Conservation (phyloP, 2,797 vertebrate genomes). For the Danio jaintianensis region DNA sequence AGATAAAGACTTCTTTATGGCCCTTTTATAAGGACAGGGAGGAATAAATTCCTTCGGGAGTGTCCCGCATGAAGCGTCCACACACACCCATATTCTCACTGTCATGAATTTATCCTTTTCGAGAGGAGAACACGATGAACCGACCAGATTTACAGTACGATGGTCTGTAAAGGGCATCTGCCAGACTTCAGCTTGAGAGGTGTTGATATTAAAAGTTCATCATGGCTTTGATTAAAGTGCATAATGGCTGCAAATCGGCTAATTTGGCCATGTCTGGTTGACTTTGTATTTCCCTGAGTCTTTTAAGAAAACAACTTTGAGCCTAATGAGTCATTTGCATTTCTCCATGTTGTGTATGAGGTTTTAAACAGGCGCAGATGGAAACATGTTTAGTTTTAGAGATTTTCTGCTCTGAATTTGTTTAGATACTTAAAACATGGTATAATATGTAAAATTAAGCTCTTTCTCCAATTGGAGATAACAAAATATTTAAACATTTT, state of each 20-base stretch:
- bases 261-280: background rate
- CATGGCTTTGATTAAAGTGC: background rate
- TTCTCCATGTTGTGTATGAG: background rate
- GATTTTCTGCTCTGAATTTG: background rate
- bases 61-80: slow-evolving; percentile 49
- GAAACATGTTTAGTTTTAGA: background rate
- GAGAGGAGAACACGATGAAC: slow-evolving; percentile 27
- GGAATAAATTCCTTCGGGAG: slow-evolving; percentile 63
- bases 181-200: background rate
- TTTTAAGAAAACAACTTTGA: slow-evolving; percentile 20
- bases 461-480: background rate
- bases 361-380: background rate
- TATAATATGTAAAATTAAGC: background rate
- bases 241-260: background rate
- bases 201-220: slow-evolving; percentile 22
- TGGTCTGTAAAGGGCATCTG: background rate
- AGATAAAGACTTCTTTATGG: slow-evolving; percentile 70
- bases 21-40: slow-evolving; percentile 56
- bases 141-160: background rate
- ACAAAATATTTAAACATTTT: background rate
- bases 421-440: background rate
- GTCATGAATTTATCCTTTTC: slow-evolving; percentile 31
- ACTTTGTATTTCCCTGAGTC: background rate
- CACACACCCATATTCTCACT: slow-evolving; percentile 60
- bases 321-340: slow-evolving; percentile 9